Conservation (phyloP, 2,888 invertebrate genomes). For the Hypolimnas misippus region DNA sequence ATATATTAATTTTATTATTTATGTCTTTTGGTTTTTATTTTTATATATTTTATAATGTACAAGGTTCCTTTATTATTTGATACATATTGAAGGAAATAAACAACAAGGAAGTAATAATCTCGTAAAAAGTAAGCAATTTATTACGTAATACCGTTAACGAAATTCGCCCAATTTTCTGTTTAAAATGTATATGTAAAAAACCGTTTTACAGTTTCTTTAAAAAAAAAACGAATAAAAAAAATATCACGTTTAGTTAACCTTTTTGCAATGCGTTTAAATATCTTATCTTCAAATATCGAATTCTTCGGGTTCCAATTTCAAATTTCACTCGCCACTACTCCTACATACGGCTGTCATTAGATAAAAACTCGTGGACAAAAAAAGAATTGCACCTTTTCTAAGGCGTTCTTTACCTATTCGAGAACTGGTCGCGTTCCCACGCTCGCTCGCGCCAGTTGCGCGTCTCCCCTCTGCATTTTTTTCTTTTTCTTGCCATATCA, state of each 20-base stretch:
- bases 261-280: conserved; percentile 27
- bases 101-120: background rate
- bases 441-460: conserved; percentile 82
- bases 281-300: conserved; percentile 47
- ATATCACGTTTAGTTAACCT: conserved; percentile 16
- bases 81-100: background rate
- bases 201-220: background rate
- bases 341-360: conserved; percentile 59
- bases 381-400: conserved; percentile 83
- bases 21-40: background rate
- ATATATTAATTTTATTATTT: background rate
- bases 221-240: conserved; percentile 16
- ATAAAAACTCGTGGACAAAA: conserved; percentile 68
- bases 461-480: conserved; percentile 71
- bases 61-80: background rate
- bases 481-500: conserved; percentile 64
- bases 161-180: conserved; percentile 6
- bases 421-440: conserved; percentile 82
- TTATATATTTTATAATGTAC: background rate
- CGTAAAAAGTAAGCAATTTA: too few species aligned
- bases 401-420: conserved; percentile 76
- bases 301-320: conserved; percentile 64
- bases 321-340: conserved; percentile 39
- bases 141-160: background rate
- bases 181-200: conserved; percentile 5